These are phyloP conservation scores for Hestina assimilis DNA, from an alignment of 1,140 invertebrate genomes.

Conservation along the genomic window DNA sequence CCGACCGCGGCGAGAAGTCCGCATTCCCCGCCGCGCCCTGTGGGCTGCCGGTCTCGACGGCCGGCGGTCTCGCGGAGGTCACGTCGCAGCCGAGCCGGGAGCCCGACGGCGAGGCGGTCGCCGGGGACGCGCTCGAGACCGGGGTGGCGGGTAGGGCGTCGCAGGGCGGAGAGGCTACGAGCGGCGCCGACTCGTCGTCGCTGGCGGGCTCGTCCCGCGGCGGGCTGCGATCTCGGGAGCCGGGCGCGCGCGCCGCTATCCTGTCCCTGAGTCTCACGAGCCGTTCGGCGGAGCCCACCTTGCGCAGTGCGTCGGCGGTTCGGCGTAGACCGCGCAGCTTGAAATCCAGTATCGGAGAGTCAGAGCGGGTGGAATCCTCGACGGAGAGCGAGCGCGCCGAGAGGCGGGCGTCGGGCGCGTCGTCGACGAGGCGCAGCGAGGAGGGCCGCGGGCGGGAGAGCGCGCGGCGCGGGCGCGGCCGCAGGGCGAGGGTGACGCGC, in stretches of 20 bases:
- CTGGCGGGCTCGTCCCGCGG: conserved; percentile 56
- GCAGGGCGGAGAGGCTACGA: conserved; percentile 63
- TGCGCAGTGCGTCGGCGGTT: conserved; percentile 52
- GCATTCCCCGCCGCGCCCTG: conserved; percentile 29
- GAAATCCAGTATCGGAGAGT: conserved; percentile 42
- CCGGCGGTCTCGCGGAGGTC: conserved; percentile 11
- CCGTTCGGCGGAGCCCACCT: conserved; percentile 60
- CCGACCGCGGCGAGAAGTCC: conserved; percentile 50
- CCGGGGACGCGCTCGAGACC: not conserved
- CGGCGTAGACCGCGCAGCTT: conserved; percentile 46
- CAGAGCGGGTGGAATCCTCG: conserved; percentile 44
- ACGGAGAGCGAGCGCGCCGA: conserved; percentile 47
- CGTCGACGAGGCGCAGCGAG: conserved; percentile 48
- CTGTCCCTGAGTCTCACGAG: conserved; percentile 63
- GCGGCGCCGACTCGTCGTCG: conserved; percentile 82
- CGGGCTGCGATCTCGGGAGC: conserved; percentile 50
- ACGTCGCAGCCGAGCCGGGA: conserved; percentile 16
- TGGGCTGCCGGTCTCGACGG: conserved; percentile 28
- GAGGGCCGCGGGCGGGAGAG: conserved; percentile 42
- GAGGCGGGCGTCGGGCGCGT: conserved; percentile 35
- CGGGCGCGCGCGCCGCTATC: conserved; percentile 52
- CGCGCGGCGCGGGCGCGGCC: conserved; percentile 26
- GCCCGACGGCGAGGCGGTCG: not conserved
- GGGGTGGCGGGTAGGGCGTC: not conserved
- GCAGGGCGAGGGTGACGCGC: conserved; percentile 55